Evolutionary conservation across 2,888 invertebrate genomes (phyloP).

Genomic region (Catocala fraxini): DNA sequence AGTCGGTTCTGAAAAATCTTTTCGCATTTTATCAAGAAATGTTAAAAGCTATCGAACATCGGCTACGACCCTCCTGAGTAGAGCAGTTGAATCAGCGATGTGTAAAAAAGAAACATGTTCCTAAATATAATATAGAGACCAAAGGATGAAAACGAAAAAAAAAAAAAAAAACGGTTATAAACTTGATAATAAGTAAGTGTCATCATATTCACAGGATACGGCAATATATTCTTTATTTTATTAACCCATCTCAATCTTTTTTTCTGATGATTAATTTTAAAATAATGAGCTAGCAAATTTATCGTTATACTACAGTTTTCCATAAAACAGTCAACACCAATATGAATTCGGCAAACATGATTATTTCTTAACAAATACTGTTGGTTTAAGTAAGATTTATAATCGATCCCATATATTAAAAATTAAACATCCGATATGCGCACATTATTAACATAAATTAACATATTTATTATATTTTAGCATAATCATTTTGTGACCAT

Average conservation of each 20-base stretch:
- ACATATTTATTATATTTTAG: conserved; percentile 70
- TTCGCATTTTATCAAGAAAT: no score
- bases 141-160: no score
- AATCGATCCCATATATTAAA: conserved; percentile 50
- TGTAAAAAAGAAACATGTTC: no score
- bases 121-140: no score
- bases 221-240: background rate
- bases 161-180: no score
- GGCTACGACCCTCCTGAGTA: no score
- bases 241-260: background rate
- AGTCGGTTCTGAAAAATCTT: no score
- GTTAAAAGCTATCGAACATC: no score
- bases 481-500: conserved; percentile 57
- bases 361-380: conserved; percentile 38
- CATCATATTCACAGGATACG: no score
- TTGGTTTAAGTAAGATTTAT: conserved; percentile 38
- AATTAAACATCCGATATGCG: conserved; percentile 48
- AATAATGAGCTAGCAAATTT: conserved; percentile 5
- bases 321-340: conserved; percentile 40
- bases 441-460: conserved; percentile 70
- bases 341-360: conserved; percentile 25
- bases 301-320: conserved; percentile 20
- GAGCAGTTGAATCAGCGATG: no score
- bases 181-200: no score
- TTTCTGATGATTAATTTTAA: background rate